A percentile compares a stretch with the other conserved stretches of the same genome.
Evolutionary conservation across 2,888 invertebrate genomes (phyloP).

Genomic region (Caenorhabditis parvicauda): DNA sequence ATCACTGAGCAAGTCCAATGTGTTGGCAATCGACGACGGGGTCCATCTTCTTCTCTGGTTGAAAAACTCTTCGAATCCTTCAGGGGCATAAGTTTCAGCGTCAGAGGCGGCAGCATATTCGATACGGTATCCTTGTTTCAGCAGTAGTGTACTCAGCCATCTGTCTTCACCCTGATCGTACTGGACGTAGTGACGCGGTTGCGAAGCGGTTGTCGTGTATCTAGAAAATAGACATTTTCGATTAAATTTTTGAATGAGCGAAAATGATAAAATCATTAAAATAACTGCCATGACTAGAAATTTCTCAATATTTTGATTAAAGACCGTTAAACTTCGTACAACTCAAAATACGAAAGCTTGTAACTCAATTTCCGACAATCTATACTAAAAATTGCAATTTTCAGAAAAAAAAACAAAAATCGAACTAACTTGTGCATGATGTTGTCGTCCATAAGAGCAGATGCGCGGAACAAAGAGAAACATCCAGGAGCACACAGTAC

Average conservation of each 20-base stretch:
- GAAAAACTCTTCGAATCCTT: constrained; percentile 63
- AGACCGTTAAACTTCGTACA: constrained; percentile 68
- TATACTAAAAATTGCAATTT: background rate
- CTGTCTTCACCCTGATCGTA: constrained; percentile 78
- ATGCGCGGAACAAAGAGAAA: constrained; percentile 79
- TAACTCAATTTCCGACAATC: background rate
- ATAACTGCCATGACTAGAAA: too few species aligned
- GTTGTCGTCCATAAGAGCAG: constrained; percentile 84
- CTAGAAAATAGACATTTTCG: constrained; percentile 77
- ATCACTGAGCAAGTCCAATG: constrained; percentile 60
- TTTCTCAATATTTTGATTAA: too few species aligned
- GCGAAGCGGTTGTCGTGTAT: constrained; percentile 73
- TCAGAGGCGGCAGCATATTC: constrained; percentile 66
- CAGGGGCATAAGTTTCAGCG: constrained; percentile 64
- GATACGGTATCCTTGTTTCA: constrained; percentile 66
- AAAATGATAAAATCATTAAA: too few species aligned
- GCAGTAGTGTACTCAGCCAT: constrained; percentile 66
- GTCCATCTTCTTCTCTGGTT: constrained; percentile 63
- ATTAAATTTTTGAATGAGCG: too few species aligned
- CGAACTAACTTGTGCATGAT: constrained; percentile 76
- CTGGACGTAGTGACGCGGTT: constrained; percentile 83
- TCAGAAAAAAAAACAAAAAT: constrained; percentile 71
- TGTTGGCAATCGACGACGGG: constrained; percentile 63
- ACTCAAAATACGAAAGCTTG: background rate
- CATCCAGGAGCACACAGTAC: constrained; percentile 89